Conservation (phyloP, 1,140 invertebrate species). For the roundworm (Caenorhabditis elegans) region WBcel235 BX284606.5:11062001-11062500, state of each 20-base stretch:
- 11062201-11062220: slow-evolving; percentile 9
- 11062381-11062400: slow-evolving; percentile 56
- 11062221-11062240: slow-evolving; percentile 27
- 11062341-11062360: slow-evolving; percentile 31
- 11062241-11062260: slow-evolving; percentile 1
- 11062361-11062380: slow-evolving; percentile 51
- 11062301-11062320: slow-evolving; percentile 14
- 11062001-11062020: not conserved
- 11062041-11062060: not conserved
- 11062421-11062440: slow-evolving; percentile 63
- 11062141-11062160: not conserved
- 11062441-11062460: slow-evolving; percentile 63
- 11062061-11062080: slow-evolving; percentile 1
- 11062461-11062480: slow-evolving; percentile 64
- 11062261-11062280: slow-evolving; percentile 30
- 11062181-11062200: not conserved
- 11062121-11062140: not conserved
- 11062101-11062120: not conserved
- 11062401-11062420: slow-evolving; percentile 57
- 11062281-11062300: slow-evolving; percentile 23
- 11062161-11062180: slow-evolving; percentile 26
- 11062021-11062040: not conserved
- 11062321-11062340: slow-evolving; percentile 2
- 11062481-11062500: slow-evolving; percentile 61
- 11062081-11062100: slow-evolving; percentile 22